Base-by-base conservation (phyloP, 1,140 invertebrate species). In the Leptonema lineaticorne region DNA sequence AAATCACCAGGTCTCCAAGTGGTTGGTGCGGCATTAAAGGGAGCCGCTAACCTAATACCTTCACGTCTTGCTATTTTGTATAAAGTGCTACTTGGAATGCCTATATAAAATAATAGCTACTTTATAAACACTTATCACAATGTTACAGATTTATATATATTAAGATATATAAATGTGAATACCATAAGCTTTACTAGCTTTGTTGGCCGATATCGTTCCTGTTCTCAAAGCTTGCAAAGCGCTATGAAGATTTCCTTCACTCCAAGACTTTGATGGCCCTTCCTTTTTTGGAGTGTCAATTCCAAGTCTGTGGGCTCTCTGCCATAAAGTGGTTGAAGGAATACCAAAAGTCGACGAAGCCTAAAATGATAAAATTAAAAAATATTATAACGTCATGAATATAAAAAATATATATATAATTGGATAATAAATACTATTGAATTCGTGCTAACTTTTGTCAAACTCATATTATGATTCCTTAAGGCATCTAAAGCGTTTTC, bases 261-360 rank as follows among this genome's bases (percentile, higher is more conserved):
- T 92, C 93, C 93, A 95, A 0, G 90, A 90, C 78, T 93, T 93
- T 7, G 90, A 89, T 1, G 89, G 88, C 9, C 90, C 91, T 75
- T 94, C 92, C 78, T 93, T 93, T 82, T 94, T 95, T 30, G 92
- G 92, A 62, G 93, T 94, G 79, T 94, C 92, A 75, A 95, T 95
- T 41, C 91, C 91, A 72, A 92, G 77, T 64, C 91, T 82, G 80
- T 94, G 92, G 11, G 92, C 92, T 68, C 93, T 83, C 80, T 95
- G 92, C 93, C 93, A 95, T 16, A 95, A 81, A 8, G 93, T 95
- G 27, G 93, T 94, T 16, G 92, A 93, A 27, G 93, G 93, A 75
- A 95, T 95, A 53, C 92, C 92, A 78, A 90, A 95, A 11, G 90
- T 90, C 27, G 91, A 87, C 74, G 89, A 87, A 66, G 91, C 85